Evolutionary conservation across 2,888 invertebrate genomes (phyloP), one percentile per base, ranked within the genome.

Genomic region (Rhodophaea formosa): DNA sequence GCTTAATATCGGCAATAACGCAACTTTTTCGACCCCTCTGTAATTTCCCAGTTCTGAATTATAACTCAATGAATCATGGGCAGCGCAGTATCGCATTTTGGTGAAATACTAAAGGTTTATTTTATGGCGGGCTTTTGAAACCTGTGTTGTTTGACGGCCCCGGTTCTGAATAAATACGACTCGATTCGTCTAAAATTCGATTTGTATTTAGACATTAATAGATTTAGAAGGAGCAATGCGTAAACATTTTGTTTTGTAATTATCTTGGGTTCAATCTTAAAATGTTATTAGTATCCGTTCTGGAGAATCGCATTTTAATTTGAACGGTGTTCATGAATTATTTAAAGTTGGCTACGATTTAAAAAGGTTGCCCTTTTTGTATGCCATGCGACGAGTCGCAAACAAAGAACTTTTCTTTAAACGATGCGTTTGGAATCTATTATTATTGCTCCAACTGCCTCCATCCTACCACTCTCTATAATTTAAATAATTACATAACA

Each of bases 1-100:
- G 77, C 76, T 81, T 84, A 82, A 84, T 86, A 86, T 86, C 75
- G 82, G 76, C 80, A 82, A 82, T 84, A 84, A 80, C 79, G 77
- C 77, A 78, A 81, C 77, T 82, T 80, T 80, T 77, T 77, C 73
- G 64, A 59, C 68, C 64, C 66, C 67, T 62, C 62, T 63, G 72
- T 80, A 82, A 82, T 80, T 81, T 80, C 74, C 74, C 78, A 70
- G 75, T 72, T 65, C 77, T 77, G 79, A 80, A 82, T 86, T 82
- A 80, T 84, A 82, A 79, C 79, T 72, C 70, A 74, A 79, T 86
- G 80, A 82, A 82, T 86, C 83, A 86, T 80, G 77, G 76, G 71
- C 71, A 63, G 62, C 57, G 56, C 57, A 61, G 63, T 68, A 67
- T 75, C 72, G 72, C 73, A 69, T 70, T 72, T 71, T 65, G 69